Evolutionary conservation across 2,797 vertebrate genomes (phyloP).

Genomic region (Pseudotriccus pelzelni): DNA sequence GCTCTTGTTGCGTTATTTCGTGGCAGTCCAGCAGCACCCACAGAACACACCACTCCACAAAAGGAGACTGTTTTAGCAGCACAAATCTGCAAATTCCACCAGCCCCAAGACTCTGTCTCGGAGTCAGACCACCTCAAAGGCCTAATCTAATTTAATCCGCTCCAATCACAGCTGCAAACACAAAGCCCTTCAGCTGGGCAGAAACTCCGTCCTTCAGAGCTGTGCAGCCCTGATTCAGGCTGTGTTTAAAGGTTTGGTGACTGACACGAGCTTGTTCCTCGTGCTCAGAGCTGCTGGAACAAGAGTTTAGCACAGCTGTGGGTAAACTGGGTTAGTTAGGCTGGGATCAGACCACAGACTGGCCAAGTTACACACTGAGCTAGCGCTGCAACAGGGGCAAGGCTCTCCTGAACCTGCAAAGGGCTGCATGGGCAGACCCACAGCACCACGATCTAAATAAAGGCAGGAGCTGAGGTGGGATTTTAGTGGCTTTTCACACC

Average conservation of each 20-base stretch:
- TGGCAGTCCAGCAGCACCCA: background rate
- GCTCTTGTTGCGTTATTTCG: background rate
- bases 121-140: background rate
- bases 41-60: background rate
- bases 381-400: background rate
- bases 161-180: background rate
- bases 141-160: background rate
- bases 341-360: background rate
- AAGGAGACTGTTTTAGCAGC: background rate
- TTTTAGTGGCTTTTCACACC: background rate
- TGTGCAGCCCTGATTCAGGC: background rate
- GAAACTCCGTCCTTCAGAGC: background rate
- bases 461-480: background rate
- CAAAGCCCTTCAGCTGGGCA: background rate
- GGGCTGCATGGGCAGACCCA: background rate
- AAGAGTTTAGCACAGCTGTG: rapidly evolving
- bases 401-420: background rate
- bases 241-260: background rate
- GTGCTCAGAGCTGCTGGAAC: background rate
- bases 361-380: background rate
- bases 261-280: background rate
- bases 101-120: background rate
- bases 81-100: background rate
- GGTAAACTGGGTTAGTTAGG: background rate
- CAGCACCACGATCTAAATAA: rapidly evolving